Conservation (phyloP, 2,797 vertebrate genomes). For the Gallirallus australis region DNA sequence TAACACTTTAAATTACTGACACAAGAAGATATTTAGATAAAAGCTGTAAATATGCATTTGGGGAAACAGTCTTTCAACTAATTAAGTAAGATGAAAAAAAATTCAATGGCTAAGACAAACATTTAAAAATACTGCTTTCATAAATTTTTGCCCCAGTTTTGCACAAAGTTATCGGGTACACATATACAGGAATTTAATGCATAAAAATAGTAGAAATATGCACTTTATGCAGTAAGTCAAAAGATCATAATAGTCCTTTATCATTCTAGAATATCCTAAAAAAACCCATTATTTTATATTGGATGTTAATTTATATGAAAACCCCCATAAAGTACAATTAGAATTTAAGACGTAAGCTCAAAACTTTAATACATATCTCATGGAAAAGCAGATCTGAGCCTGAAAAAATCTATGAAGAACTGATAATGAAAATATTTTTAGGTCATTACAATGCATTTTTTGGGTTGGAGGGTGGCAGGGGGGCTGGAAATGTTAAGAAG, state of each 20-base stretch:
- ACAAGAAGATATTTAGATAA: neutral
- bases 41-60: neutral
- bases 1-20: neutral
- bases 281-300: rapidly evolving
- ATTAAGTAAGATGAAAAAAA: neutral
- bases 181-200: rapidly evolving
- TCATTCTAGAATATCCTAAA: neutral
- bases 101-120: neutral
- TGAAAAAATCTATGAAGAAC: neutral
- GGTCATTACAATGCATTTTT: neutral
- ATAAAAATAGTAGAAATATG: rapidly evolving
- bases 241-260: neutral
- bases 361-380: neutral
- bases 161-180: rapidly evolving
- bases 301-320: neutral
- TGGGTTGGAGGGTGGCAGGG: no score
- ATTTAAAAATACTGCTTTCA: neutral
- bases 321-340: neutral
- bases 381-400: neutral
- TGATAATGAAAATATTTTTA: neutral
- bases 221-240: neutral
- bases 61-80: neutral
- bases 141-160: neutral
- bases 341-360: neutral
- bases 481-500: neutral